phyloP scores from a whole-genome alignment of 2,888 invertebrate genomes.

The Mermis nigrescens region DNA sequence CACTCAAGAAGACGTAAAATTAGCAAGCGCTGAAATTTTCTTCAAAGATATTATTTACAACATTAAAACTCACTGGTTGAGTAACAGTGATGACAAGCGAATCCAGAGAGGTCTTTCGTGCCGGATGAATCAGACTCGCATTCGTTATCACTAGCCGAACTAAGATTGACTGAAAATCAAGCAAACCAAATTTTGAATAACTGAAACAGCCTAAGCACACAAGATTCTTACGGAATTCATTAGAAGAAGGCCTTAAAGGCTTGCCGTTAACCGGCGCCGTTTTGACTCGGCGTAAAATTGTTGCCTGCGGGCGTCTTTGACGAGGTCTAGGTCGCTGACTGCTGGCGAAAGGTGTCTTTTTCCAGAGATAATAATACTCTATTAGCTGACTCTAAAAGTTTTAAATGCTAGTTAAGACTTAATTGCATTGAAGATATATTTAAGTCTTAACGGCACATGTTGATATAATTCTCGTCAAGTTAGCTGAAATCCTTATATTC shows the following conservation, averaged over 20 bases:
- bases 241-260: conserved; percentile 31
- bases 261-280: conserved; percentile 13
- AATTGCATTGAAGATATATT: no score
- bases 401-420: no score
- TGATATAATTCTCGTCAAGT: no score
- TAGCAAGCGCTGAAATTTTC: neutral
- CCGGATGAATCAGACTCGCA: conserved; percentile 76
- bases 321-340: conserved; percentile 82
- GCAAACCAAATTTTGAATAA: neutral
- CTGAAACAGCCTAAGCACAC: neutral
- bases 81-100: conserved; percentile 54
- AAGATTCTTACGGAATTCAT: conserved; percentile 33
- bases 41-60: no score
- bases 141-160: conserved; percentile 48
- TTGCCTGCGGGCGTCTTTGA: conserved; percentile 43
- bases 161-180: conserved; percentile 40
- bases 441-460: no score
- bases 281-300: conserved; percentile 59
- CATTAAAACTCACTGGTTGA: conserved; percentile 51
- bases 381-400: conserved; percentile 62
- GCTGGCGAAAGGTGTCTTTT: conserved; percentile 92
- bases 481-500: no score
- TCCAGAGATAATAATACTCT: conserved; percentile 98
- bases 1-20: neutral
- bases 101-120: conserved; percentile 49